Conservation (phyloP, 1,140 invertebrate genomes). For the Saxidomus purpurata region DNA sequence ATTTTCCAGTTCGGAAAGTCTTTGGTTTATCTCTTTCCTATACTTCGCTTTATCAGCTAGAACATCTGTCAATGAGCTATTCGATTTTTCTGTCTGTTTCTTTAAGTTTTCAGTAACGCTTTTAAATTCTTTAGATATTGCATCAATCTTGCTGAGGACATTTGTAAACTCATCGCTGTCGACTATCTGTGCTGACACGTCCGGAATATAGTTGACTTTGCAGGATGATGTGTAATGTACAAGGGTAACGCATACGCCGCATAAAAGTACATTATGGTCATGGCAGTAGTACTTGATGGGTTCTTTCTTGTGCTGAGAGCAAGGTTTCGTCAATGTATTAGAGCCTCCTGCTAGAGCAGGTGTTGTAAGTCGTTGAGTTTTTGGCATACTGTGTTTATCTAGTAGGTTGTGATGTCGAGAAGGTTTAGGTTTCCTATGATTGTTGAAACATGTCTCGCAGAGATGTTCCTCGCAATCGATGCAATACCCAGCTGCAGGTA, state of each 20-base stretch:
- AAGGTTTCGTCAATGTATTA: not conserved
- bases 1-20: not conserved
- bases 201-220: not conserved
- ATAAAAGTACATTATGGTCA: not conserved
- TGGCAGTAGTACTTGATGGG: not conserved
- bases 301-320: not conserved
- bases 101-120: not conserved
- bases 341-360: not conserved
- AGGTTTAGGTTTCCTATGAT: not conserved
- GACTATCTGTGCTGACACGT: not conserved
- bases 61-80: not conserved
- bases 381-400: not conserved
- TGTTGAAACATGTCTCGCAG: not conserved
- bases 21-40: not conserved
- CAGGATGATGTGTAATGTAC: not conserved
- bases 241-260: not conserved
- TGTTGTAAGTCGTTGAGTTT: not conserved
- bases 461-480: slow-evolving; percentile 6
- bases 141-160: not conserved
- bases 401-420: not conserved
- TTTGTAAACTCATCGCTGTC: not conserved
- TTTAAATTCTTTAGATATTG: not conserved
- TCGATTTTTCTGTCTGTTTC: not conserved
- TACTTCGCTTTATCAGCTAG: not conserved
- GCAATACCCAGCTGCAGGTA: not conserved